Evolutionary conservation across 2,113 vertebrate species (phyloP), one percentile per base, ranked within the genome.

Genomic region (Notarius quadriscutis): DNA sequence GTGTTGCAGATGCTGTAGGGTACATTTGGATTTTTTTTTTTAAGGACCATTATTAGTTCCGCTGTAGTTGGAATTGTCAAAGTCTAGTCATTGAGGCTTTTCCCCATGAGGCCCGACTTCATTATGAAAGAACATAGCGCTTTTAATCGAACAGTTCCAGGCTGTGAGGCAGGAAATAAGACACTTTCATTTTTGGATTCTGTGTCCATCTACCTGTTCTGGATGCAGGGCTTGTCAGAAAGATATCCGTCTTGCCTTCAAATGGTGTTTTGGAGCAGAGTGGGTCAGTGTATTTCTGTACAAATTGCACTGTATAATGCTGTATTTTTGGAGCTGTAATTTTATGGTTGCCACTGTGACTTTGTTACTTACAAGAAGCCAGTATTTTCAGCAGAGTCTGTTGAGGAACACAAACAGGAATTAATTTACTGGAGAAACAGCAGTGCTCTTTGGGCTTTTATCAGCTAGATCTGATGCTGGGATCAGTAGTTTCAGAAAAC

Each of bases 91-190:
- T 74, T 74, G 53, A 55, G 20, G 51, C 53, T 30, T 74, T 74
- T 60, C 53, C 83, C 83, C 83, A 72, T 60, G 83, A 84, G 83
- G 51, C 53, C 69, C 67, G 17, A 84, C 67, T 84, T 84, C 69
- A 84, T 84, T 72, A 84, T 41, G 67, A 74, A 55, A 53, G 65
- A 84, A 84, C 48, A 84, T 27, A 58, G 83, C 67, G 1, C 41
- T 25, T 84, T 84, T 74, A 84, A 84, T 84, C 27, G 67, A 84
- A 72, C 67, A 72, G 67, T 84, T 84, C 65, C 53, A 58, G 83
- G 55, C n/a, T 41, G 67, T 22, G 83, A 74, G 67, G 53, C 51
- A 84, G 83, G 27, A 84, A 72, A 55, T 57, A 60, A 62, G 53
- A 58, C 30, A 0, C 67, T 84, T 25, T 27, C 63, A 11, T 83